Conservation (phyloP, 2,888 invertebrate genomes). For the Alcis repandata region DNA sequence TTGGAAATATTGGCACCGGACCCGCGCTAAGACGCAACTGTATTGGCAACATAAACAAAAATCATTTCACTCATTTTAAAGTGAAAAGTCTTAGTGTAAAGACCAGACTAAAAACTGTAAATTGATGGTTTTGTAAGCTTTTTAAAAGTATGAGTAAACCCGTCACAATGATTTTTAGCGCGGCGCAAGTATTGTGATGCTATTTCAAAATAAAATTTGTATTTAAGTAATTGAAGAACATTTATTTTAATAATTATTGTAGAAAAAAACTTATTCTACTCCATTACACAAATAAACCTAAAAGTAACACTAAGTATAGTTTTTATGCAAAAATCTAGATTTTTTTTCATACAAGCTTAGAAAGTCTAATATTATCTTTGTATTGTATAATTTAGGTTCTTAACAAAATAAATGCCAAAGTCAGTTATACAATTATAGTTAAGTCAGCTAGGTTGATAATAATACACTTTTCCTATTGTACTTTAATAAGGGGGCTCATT, state of each 20-base stretch:
- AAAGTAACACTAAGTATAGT: background rate
- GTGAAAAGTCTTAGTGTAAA: no score
- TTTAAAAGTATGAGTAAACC: no score
- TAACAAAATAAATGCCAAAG: slow-evolving; percentile 23
- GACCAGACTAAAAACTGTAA: no score
- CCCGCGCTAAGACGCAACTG: no score
- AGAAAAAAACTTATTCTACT: slow-evolving; percentile 45
- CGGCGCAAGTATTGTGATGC: background rate
- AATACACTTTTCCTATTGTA: background rate
- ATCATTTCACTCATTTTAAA: no score
- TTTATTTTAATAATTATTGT: slow-evolving; percentile 39
- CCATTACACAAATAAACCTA: slow-evolving; percentile 24
- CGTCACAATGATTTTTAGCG: no score
- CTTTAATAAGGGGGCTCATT: no score
- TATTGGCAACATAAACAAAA: no score
- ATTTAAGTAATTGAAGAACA: slow-evolving; percentile 43
- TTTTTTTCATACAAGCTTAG: background rate
- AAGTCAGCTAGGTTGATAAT: background rate
- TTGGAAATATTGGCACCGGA: no score
- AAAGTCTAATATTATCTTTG: background rate
- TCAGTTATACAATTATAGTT: slow-evolving; percentile 3
- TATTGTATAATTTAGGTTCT: background rate
- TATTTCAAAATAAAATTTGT: slow-evolving; percentile 1
- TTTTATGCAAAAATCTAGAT: background rate
- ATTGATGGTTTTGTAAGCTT: no score